phyloP scores from a whole-genome alignment of 2,888 invertebrate species.

The Platycheirus albimanus region DNA sequence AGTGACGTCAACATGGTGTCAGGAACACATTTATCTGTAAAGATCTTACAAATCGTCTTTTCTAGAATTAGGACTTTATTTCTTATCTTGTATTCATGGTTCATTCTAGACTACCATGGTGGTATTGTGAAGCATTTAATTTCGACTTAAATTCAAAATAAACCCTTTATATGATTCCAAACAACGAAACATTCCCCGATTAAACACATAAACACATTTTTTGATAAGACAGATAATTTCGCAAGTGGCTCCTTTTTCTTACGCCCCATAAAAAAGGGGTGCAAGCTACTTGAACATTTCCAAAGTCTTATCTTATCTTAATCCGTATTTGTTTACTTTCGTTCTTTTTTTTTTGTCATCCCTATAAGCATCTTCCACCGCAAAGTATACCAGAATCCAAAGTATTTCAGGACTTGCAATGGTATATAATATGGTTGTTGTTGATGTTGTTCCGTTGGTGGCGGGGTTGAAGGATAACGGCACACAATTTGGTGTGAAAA shows the following conservation, averaged over 20 bases:
- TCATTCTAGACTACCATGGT: too few relatives aligned
- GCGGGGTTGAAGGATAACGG: neutral
- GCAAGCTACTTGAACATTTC: conserved; percentile 45
- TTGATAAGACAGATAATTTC: conserved; percentile 13
- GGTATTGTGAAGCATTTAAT: too few relatives aligned
- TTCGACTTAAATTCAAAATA: too few relatives aligned
- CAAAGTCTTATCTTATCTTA: conserved; percentile 67
- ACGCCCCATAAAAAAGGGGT: conserved; percentile 53
- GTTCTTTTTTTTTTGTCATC: conserved; percentile 11
- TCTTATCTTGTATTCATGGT: too few relatives aligned
- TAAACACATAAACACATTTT: conserved; percentile 8
- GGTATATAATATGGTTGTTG: too few relatives aligned
- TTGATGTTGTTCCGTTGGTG: conserved; percentile 8
- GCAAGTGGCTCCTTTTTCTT: conserved; percentile 17
- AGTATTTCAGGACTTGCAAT: conserved; percentile 23
- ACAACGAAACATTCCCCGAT: too few relatives aligned
- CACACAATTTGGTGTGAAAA: conserved; percentile 66
- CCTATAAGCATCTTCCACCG: too few relatives aligned
- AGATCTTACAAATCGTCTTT: too few relatives aligned
- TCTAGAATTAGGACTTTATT: too few relatives aligned
- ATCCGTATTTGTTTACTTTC: conserved; percentile 70
- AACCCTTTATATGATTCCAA: too few relatives aligned
- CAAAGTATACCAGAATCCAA: neutral
- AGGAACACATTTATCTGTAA: too few relatives aligned
- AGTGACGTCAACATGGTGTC: too few relatives aligned